These are phyloP conservation scores for Enteromius trimaculatus DNA, from an alignment of 2,797 vertebrate species.

Conservation along the genomic window DNA sequence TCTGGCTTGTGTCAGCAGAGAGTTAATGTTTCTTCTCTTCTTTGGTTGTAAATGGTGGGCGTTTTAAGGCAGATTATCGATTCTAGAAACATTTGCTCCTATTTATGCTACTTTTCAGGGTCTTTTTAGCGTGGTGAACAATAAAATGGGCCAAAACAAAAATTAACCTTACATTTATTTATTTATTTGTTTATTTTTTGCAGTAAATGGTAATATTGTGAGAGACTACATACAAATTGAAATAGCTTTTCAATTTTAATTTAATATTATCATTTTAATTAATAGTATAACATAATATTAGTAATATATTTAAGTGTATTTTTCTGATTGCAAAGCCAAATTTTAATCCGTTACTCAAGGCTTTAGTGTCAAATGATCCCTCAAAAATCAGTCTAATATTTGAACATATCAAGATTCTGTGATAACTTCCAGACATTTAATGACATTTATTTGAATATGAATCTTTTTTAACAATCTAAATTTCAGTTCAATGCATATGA, in stretches of 20 bases:
- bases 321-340: no score
- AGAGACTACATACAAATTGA: not conserved
- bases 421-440: not conserved
- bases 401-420: not conserved
- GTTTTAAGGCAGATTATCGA: not conserved
- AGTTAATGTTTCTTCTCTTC: slow-evolving; percentile 6
- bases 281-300: not conserved
- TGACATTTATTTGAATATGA: not conserved
- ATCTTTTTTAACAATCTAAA: not conserved
- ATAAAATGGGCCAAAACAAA: not conserved
- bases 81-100: not conserved
- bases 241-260: not conserved
- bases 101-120: not conserved
- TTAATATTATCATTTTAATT: not conserved
- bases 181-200: no score
- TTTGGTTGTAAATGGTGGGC: not conserved
- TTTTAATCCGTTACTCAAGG: not conserved
- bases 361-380: not conserved
- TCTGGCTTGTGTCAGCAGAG: slow-evolving; percentile 9
- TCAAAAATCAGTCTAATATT: not conserved
- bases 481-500: not conserved
- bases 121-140: not conserved
- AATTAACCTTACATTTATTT: no score
- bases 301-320: not conserved
- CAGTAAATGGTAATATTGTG: not conserved